Evolutionary conservation across 2,797 vertebrate genomes (phyloP).

Genomic region (Zenarchopterus dispar): DNA sequence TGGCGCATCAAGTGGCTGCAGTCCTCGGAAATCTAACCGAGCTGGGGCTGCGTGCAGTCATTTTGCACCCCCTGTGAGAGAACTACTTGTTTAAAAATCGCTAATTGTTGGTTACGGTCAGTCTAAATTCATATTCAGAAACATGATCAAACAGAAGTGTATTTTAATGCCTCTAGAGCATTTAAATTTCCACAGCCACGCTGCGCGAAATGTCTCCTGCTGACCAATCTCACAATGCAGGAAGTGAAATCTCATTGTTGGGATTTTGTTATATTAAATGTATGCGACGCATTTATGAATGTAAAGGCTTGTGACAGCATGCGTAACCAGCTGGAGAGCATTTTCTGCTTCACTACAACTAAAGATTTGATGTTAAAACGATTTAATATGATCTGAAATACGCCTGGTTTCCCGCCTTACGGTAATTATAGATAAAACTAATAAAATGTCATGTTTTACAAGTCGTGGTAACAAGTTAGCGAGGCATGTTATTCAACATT

Average conservation of each 20-base stretch:
- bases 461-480: slow-evolving; percentile 78
- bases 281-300: background rate
- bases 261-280: slow-evolving; percentile 7
- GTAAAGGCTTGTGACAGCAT: background rate
- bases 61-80: slow-evolving; percentile 29
- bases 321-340: slow-evolving; percentile 1
- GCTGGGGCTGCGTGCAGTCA: slow-evolving; percentile 30
- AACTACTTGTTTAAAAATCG: background rate
- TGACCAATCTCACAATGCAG: background rate
- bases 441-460: slow-evolving; percentile 31
- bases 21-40: slow-evolving; percentile 51
- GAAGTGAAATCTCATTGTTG: too few relatives aligned
- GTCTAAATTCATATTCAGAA: background rate
- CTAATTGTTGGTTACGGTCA: background rate
- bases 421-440: slow-evolving; percentile 11
- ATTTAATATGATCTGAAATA: background rate
- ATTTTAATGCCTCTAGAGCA: background rate
- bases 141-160: background rate
- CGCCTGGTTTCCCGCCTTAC: slow-evolving; percentile 4
- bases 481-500: slow-evolving; percentile 5
- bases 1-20: slow-evolving; percentile 81
- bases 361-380: background rate
- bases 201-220: slow-evolving; percentile 5
- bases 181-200: background rate
- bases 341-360: slow-evolving; percentile 10